A percentile compares a stretch with the other conserved stretches of the same genome.
These are phyloP conservation scores for Tetranychus cinnabarinus DNA, from an alignment of 1,140 invertebrate genomes.

Conservation along the genomic window DNA sequence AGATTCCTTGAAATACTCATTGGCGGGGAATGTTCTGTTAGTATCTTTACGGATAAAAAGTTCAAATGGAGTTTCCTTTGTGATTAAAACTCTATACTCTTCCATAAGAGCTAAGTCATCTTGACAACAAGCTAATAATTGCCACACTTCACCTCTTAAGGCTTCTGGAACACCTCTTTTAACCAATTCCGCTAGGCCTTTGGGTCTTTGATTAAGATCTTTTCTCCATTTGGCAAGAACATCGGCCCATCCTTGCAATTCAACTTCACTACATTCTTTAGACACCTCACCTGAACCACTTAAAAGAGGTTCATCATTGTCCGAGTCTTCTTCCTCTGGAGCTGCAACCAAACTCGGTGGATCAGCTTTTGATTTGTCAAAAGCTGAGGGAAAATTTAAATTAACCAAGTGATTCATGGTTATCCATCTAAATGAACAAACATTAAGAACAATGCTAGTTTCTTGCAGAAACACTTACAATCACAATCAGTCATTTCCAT, in stretches of 20 bases:
- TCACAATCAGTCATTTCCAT: too few species aligned
- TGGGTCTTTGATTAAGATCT: constrained; percentile 37
- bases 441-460: too few species aligned
- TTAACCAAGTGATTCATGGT: too few species aligned
- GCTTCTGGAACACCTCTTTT: constrained; percentile 80
- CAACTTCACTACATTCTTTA: constrained; percentile 78
- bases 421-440: too few species aligned
- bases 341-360: too few species aligned
- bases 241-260: constrained; percentile 74
- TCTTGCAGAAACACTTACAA: too few species aligned
- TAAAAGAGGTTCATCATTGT: constrained; percentile 69
- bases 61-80: constrained; percentile 70
- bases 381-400: too few species aligned
- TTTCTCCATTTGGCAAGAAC: constrained; percentile 53
- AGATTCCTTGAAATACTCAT: constrained; percentile 86
- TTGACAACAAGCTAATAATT: constrained; percentile 63
- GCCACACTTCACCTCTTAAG: constrained; percentile 88
- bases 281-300: constrained; percentile 75
- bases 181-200: constrained; percentile 48
- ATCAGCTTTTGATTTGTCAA: too few species aligned
- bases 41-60: constrained; percentile 85
- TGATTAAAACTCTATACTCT: constrained; percentile 67
- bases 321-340: constrained; percentile 15
- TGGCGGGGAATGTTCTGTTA: constrained; percentile 90
- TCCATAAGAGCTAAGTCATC: constrained; percentile 64